Percentiles rank a stretch among this genome's conserved stretches.
Evolutionary conservation across 2,797 vertebrate species (phyloP).

Genomic region (Macropus fuliginosus): DNA sequence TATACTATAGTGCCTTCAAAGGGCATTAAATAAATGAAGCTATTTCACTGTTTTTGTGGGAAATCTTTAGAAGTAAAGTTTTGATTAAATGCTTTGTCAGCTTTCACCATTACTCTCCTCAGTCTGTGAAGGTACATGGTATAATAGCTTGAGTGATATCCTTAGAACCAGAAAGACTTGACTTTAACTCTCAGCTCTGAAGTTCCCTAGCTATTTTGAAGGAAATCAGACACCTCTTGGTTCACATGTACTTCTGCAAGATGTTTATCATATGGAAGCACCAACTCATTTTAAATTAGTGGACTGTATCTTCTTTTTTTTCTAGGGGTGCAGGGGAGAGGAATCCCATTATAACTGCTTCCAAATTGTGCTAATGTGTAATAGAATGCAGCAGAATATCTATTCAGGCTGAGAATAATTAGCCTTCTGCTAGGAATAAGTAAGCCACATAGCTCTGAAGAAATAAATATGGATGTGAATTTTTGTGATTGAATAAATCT

Average conservation of each 20-base stretch:
- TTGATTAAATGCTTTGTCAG: conserved; percentile 57
- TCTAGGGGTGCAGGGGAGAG: background rate
- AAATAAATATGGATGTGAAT: conserved; percentile 82
- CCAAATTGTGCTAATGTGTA: conserved; percentile 67
- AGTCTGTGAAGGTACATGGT: conserved; percentile 16
- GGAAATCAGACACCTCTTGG: conserved; percentile 23
- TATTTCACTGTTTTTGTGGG: conserved; percentile 51
- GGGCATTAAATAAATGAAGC: conserved; percentile 57
- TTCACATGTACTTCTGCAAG: conserved; percentile 58
- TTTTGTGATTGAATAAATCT: conserved; percentile 75
- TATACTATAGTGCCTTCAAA: background rate
- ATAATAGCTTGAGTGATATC: background rate
- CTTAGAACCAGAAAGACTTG: conserved; percentile 55
- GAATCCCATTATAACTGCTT: conserved; percentile 65
- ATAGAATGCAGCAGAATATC: conserved; percentile 70
- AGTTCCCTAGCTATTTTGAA: background rate
- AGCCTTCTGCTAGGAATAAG: conserved; percentile 75
- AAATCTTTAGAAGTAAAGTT: conserved; percentile 54
- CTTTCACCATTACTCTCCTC: conserved; percentile 39
- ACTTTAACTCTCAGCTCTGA: background rate
- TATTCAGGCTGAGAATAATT: conserved; percentile 77
- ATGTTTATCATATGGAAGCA: conserved; percentile 59
- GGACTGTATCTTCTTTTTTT: conserved; percentile 31
- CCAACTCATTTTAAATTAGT: conserved; percentile 38
- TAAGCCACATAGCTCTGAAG: conserved; percentile 73